phyloP scores from a whole-genome alignment of 2,797 vertebrate species.

The Chrosomus eos region DNA sequence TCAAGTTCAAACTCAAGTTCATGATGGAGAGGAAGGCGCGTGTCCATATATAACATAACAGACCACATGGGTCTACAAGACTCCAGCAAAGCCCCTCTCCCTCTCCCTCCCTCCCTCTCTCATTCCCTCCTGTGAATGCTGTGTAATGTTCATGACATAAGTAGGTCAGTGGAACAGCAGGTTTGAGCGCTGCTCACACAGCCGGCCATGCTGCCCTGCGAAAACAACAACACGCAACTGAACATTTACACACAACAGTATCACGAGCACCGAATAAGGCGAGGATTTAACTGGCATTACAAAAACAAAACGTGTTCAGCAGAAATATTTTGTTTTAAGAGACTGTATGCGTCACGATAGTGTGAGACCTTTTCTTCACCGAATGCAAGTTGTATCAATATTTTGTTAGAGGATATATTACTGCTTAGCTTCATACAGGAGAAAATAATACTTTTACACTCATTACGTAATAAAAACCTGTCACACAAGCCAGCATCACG shows the following conservation, averaged over 20 bases:
- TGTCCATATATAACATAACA: background rate
- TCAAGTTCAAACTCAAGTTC: slow-evolving; percentile 17
- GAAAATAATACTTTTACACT: background rate
- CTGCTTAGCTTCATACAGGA: background rate
- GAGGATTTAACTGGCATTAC: background rate
- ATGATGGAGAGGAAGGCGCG: background rate
- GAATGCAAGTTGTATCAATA: background rate
- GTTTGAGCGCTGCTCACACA: slow-evolving; percentile 69
- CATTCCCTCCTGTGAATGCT: slow-evolving; percentile 46
- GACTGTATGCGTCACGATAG: background rate
- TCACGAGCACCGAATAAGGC: background rate
- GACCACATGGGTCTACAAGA: slow-evolving; percentile 61
- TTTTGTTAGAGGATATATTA: background rate
- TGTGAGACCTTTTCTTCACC: background rate
- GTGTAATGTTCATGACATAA: slow-evolving; percentile 83
- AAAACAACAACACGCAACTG: slow-evolving; percentile 65
- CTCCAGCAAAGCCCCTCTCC: slow-evolving; percentile 55
- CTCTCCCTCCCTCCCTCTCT: slow-evolving; percentile 55
- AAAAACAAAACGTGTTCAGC: background rate
- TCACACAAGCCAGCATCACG: slow-evolving; percentile 42
- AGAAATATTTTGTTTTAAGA: background rate
- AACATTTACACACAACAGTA: background rate
- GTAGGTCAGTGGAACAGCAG: slow-evolving; percentile 85
- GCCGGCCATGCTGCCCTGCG: slow-evolving; percentile 74
- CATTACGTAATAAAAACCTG: slow-evolving; percentile 29